These are phyloP conservation scores for Cylloceria caligata DNA, from an alignment of 2,888 invertebrate genomes.

Conservation along the genomic window DNA sequence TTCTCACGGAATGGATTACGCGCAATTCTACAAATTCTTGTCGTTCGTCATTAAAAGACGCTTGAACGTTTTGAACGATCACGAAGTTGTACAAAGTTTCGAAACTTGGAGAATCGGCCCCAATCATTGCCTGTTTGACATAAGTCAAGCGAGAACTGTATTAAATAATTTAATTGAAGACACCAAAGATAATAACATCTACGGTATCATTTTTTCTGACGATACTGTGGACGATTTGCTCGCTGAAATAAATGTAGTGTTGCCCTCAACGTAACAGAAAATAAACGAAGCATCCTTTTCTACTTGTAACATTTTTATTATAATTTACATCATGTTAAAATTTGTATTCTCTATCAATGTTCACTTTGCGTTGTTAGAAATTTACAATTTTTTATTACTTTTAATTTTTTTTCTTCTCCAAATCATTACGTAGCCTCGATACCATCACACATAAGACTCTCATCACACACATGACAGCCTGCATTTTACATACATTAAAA, in stretches of 20 bases:
- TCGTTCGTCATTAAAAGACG: conserved; percentile 88
- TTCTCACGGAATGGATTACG: conserved; percentile 91
- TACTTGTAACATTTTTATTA: conserved; percentile 68
- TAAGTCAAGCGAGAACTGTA: conserved; percentile 83
- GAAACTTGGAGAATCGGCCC: conserved; percentile 84
- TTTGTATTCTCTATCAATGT: conserved; percentile 68
- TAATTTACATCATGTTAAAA: conserved; percentile 69
- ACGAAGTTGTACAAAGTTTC: conserved; percentile 79
- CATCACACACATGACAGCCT: conserved; percentile 16
- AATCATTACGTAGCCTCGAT: conserved; percentile 26
- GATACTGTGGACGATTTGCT: conserved; percentile 55
- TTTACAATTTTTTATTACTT: conserved; percentile 45
- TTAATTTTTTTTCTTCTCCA: conserved; percentile 39
- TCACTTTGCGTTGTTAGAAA: conserved; percentile 46
- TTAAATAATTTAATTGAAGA: conserved; percentile 84
- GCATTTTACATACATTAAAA: conserved; percentile 32
- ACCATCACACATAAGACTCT: conserved; percentile 29
- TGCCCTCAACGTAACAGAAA: conserved; percentile 16
- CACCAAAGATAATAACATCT: conserved; percentile 75
- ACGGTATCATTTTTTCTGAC: conserved; percentile 65
- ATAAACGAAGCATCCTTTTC: conserved; percentile 55
- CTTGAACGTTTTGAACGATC: conserved; percentile 84
- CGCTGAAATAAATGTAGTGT: conserved; percentile 46
- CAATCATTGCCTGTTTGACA: conserved; percentile 85
- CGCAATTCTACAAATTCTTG: conserved; percentile 89